Evolutionary conservation across 1,140 invertebrate species (phyloP).

Genomic region (Atta colombica): DNA sequence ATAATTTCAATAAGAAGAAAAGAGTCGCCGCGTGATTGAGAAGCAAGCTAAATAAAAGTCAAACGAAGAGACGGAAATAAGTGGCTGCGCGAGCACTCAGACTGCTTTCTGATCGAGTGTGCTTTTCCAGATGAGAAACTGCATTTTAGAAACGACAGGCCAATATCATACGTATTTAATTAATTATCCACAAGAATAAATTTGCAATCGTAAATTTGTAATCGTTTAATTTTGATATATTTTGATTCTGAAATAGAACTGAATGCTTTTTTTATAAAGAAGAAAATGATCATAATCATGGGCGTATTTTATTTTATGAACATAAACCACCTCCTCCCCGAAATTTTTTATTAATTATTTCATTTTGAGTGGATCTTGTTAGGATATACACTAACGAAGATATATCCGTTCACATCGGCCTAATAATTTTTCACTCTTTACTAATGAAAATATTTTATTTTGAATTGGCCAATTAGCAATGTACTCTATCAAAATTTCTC

Average conservation of each 20-base stretch:
- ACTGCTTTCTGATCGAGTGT: background rate
- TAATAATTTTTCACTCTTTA: too few species aligned
- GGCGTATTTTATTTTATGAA: too few species aligned
- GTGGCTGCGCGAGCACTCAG: background rate
- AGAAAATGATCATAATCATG: too few species aligned
- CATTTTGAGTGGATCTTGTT: too few species aligned
- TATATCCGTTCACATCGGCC: too few species aligned
- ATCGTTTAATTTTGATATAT: background rate
- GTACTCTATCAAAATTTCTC: too few species aligned
- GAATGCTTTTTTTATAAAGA: background rate
- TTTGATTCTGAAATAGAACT: background rate
- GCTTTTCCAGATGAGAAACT: slow-evolving; percentile 1
- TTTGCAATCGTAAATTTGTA: background rate
- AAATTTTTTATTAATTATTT: too few species aligned
- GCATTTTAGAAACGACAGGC: background rate
- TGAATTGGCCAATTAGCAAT: too few species aligned
- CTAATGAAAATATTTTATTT: too few species aligned
- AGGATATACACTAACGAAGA: too few species aligned
- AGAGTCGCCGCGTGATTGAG: slow-evolving; percentile 53
- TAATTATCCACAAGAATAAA: background rate
- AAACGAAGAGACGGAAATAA: slow-evolving; percentile 26
- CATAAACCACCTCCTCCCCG: too few species aligned
- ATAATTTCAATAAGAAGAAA: slow-evolving; percentile 58
- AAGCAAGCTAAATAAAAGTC: slow-evolving; percentile 55
- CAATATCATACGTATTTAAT: background rate